These are phyloP conservation scores for Aphodius granarius DNA, from an alignment of 2,888 invertebrate species.

Conservation along the genomic window DNA sequence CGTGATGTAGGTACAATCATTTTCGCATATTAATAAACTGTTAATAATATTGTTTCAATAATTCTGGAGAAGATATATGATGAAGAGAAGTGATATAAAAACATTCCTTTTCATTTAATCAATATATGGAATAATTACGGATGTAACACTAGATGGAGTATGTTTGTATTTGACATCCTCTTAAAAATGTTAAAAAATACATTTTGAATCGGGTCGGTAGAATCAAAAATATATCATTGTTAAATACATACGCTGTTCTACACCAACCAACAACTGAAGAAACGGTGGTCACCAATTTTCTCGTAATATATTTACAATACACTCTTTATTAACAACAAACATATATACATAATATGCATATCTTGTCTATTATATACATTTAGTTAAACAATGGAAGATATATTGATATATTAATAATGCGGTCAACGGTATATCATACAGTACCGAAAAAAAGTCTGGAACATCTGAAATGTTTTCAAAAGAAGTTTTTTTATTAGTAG, in stretches of 20 bases:
- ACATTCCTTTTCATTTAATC: no score
- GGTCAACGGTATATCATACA: not conserved
- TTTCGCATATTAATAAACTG: not conserved
- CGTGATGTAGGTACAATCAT: slow-evolving; percentile 2
- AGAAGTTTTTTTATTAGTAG: no score
- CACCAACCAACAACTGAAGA: slow-evolving; percentile 11
- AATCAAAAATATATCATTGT: slow-evolving; percentile 18
- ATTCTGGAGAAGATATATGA: no score
- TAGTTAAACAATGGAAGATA: not conserved
- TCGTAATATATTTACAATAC: slow-evolving; percentile 35
- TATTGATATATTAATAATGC: not conserved
- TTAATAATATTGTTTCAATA: no score
- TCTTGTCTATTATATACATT: slow-evolving; percentile 32
- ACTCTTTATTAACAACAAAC: slow-evolving; percentile 36
- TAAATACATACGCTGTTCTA: slow-evolving; percentile 17
- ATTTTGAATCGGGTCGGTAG: slow-evolving; percentile 15
- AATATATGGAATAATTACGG: no score
- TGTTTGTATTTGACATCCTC: slow-evolving; percentile 5
- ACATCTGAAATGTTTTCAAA: no score
- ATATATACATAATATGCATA: slow-evolving; percentile 37
- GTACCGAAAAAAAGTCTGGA: no score
- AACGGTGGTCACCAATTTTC: slow-evolving; percentile 26
- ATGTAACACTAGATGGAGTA: not conserved
- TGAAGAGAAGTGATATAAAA: no score
- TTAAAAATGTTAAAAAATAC: slow-evolving; percentile 19